Conservation (phyloP, 2,797 vertebrate species). For the Aselliscus stoliczkanus region DNA sequence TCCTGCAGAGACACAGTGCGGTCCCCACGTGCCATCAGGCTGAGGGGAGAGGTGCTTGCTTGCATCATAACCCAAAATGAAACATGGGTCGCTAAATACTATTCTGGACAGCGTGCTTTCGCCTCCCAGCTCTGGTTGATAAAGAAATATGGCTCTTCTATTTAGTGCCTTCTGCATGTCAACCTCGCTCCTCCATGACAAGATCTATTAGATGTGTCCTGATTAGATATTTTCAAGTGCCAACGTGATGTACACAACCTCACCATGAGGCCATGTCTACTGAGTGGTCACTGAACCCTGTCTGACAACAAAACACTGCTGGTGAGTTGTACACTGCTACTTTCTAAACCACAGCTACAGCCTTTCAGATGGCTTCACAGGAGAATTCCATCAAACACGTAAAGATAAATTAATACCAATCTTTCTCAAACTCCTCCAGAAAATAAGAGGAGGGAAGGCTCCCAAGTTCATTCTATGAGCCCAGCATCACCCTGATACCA, state of each 20-base stretch:
- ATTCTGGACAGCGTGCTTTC: accelerated
- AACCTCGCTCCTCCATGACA: too few species aligned
- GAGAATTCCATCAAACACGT: background rate
- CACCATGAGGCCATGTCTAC: accelerated
- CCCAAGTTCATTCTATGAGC: too few species aligned
- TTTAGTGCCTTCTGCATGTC: accelerated
- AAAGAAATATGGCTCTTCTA: accelerated
- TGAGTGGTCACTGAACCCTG: accelerated
- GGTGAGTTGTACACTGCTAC: accelerated
- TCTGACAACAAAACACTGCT: too few species aligned
- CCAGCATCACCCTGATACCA: too few species aligned
- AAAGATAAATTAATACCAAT: background rate
- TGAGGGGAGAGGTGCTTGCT: accelerated
- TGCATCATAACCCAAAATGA: accelerated
- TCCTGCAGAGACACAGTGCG: accelerated
- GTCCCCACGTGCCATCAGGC: accelerated
- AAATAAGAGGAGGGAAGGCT: background rate
- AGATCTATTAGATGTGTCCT: accelerated
- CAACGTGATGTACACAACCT: accelerated
- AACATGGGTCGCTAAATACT: accelerated
- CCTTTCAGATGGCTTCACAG: too few species aligned
- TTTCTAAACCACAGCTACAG: accelerated
- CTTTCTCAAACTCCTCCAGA: background rate
- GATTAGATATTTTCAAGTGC: background rate
- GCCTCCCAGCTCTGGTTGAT: background rate